phyloP scores from a whole-genome alignment of 2,888 invertebrate genomes.

The Sinhomidia bicolor region DNA sequence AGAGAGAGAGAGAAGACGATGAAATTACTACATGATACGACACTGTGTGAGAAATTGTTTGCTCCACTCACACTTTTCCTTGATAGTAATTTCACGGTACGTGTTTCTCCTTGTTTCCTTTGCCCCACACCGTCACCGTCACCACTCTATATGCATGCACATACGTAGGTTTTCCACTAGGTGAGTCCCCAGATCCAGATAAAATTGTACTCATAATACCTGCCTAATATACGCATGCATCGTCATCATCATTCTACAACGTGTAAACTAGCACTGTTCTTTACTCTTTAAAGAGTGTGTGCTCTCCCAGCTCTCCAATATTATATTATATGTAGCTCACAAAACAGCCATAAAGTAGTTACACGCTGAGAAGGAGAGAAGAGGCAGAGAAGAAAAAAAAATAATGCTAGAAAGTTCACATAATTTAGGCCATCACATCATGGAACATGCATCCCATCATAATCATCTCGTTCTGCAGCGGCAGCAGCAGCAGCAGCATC shows the following conservation, averaged over 20 bases:
- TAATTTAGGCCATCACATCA: slow-evolving; percentile 25
- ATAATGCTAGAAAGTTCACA: slow-evolving; percentile 14
- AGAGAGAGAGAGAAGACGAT: not conserved
- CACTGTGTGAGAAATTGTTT: not conserved
- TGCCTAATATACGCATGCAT: not conserved
- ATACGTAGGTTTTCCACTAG: no score
- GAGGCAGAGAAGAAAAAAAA: not conserved
- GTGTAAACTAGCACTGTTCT: not conserved
- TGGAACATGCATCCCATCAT: slow-evolving; percentile 20
- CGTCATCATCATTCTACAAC: not conserved
- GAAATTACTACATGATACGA: slow-evolving; percentile 30
- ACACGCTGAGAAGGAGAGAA: not conserved
- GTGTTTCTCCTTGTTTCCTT: not conserved
- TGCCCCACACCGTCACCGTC: no score
- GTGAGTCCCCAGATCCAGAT: no score
- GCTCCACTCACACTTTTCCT: not conserved
- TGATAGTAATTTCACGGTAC: not conserved
- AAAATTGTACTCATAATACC: no score
- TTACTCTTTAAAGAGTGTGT: not conserved
- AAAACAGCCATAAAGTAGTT: not conserved
- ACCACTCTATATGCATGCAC: not conserved
- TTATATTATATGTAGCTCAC: not conserved
- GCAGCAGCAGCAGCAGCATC: no score
- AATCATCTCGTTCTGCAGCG: not conserved
- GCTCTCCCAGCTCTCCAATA: not conserved